Conservation (phyloP, 2,113 vertebrate species). For the Pogonocichla stellata region DNA sequence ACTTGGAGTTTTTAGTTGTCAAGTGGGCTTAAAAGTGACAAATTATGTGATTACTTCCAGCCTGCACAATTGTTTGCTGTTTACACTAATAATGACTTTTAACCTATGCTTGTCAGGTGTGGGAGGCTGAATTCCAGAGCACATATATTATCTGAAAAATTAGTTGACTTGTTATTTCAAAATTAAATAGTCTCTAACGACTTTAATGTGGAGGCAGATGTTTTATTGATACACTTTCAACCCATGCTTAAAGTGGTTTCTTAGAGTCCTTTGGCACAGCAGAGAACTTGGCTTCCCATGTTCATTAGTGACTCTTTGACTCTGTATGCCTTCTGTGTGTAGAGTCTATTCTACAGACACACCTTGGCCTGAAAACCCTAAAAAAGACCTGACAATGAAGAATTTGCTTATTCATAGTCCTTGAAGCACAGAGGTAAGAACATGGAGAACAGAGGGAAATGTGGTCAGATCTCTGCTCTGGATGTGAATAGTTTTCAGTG, state of each 20-base stretch:
- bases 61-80: background rate
- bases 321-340: background rate
- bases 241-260: background rate
- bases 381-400: background rate
- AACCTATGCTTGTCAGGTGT: conserved; percentile 47
- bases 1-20: background rate
- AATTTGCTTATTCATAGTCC: background rate
- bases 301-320: background rate
- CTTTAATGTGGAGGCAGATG: background rate
- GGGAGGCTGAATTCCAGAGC: conserved; percentile 27
- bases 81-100: conserved; percentile 23
- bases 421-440: background rate
- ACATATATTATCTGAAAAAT: background rate
- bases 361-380: background rate
- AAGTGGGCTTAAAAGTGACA: conserved; percentile 35
- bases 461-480: background rate
- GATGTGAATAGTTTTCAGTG: background rate
- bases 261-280: background rate
- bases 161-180: conserved; percentile 14
- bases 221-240: background rate
- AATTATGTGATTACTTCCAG: conserved; percentile 8
- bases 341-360: background rate
- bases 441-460: background rate
- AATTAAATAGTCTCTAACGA: conserved; percentile 7
- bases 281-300: background rate